phyloP scores from a whole-genome alignment of 2,888 invertebrate genomes.

The Neoascia interrupta region DNA sequence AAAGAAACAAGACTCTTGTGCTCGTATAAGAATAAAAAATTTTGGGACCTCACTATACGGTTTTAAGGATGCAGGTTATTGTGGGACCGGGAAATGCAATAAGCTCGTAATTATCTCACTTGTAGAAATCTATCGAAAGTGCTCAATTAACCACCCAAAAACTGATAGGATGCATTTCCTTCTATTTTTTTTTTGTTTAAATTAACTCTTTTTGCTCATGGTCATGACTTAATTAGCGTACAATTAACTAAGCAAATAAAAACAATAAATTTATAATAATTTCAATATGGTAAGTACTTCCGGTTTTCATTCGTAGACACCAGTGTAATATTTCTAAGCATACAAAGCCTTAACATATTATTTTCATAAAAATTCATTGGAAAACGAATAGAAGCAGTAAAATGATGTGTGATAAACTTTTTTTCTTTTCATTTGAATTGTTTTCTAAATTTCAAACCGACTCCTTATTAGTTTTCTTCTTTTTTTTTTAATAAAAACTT shows the following conservation, averaged over 20 bases:
- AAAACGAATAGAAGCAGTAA: constrained; percentile 20
- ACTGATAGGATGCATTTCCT: constrained; percentile 52
- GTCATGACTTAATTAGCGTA: constrained; percentile 8
- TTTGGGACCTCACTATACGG: constrained; percentile 41
- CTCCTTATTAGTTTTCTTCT: neutral
- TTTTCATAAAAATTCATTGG: constrained; percentile 1
- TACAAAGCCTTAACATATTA: constrained; percentile 13
- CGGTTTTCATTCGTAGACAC: constrained; percentile 14
- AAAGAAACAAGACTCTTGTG: constrained; percentile 25
- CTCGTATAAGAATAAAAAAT: constrained; percentile 23
- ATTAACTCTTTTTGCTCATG: constrained; percentile 4
- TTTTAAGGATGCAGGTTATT: constrained; percentile 25
- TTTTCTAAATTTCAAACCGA: constrained; percentile 12
- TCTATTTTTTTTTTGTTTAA: constrained; percentile 18
- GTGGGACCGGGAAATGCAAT: constrained; percentile 40
- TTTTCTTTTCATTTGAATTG: constrained; percentile 9
- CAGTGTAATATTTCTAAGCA: constrained; percentile 11
- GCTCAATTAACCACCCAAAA: constrained; percentile 38
- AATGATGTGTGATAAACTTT: constrained; percentile 47
- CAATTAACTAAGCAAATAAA: constrained; percentile 47
- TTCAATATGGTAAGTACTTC: constrained; percentile 30
- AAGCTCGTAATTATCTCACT: neutral
- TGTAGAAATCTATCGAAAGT: constrained; percentile 9
- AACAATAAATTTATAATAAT: constrained; percentile 16
- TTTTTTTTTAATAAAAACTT: too few species aligned